Conservation (phyloP, 1,140 invertebrate species). For the Drosophila cardini region DNA sequence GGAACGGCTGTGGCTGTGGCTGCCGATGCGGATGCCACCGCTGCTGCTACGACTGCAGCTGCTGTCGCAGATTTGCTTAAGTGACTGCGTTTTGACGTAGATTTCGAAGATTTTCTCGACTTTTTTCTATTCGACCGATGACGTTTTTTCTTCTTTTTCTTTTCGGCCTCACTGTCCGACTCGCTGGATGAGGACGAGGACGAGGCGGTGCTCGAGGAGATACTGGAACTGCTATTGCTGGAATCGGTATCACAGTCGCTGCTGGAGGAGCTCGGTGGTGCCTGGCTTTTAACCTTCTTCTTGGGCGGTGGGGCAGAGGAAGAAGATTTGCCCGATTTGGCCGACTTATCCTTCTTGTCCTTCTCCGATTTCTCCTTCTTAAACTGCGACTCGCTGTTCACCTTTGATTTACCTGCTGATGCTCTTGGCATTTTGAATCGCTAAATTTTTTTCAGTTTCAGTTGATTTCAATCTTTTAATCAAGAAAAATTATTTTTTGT, state of each 20-base stretch:
- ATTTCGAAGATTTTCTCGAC: neutral
- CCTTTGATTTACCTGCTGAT: neutral
- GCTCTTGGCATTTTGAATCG: too few relatives aligned
- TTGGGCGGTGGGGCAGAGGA: neutral
- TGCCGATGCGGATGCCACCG: neutral
- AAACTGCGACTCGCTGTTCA: neutral
- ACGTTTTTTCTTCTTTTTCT: constrained; percentile 13
- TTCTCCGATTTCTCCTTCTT: neutral
- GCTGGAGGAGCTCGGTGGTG: neutral
- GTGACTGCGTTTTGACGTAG: neutral
- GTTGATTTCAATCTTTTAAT: neutral
- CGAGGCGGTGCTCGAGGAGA: constrained; percentile 14
- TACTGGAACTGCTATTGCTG: constrained; percentile 5
- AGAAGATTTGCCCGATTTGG: neutral
- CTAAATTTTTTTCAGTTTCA: too few relatives aligned
- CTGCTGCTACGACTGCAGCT: too few relatives aligned
- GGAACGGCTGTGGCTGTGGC: neutral
- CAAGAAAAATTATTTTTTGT: neutral
- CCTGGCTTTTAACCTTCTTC: constrained; percentile 1
- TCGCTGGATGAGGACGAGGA: constrained; percentile 9
- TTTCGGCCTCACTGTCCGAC: neutral
- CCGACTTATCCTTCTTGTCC: neutral
- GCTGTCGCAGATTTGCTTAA: too few relatives aligned
- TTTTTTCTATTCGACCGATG: neutral
- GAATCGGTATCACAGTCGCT: constrained; percentile 11